Evolutionary conservation across 2,797 vertebrate genomes (phyloP).

Genomic region (Sebastes glaucus): DNA sequence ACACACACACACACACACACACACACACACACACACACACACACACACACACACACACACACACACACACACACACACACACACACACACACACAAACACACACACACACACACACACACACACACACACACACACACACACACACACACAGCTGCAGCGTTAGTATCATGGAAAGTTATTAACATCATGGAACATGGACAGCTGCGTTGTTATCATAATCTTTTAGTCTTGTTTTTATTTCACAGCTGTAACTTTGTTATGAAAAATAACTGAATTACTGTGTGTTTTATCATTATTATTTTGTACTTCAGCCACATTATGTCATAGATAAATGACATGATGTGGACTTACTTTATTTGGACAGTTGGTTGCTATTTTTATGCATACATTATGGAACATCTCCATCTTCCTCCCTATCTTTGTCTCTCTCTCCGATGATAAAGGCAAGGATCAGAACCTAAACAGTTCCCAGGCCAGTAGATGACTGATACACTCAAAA

Average conservation of each 20-base stretch:
- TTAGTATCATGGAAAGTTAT: neutral
- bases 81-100: too few species aligned
- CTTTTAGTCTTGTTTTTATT: neutral
- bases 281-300: neutral
- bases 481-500: conserved; percentile 18
- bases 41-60: neutral
- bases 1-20: conserved; percentile 1
- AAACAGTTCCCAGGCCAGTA: conserved; percentile 17
- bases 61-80: too few species aligned
- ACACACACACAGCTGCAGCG: neutral
- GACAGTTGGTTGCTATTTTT: conserved; percentile 30
- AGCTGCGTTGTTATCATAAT: neutral
- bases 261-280: conserved; percentile 3
- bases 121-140: conserved; percentile 1
- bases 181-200: neutral
- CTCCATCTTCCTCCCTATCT: neutral
- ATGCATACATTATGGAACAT: conserved; percentile 9
- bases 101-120: neutral
- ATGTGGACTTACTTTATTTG: conserved; percentile 14
- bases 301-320: conserved; percentile 1
- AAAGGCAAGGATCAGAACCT: neutral
- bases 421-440: neutral
- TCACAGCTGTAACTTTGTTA: neutral
- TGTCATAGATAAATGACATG: neutral
- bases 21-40: neutral